A percentile compares a stretch with the other conserved stretches of the same genome.
Evolutionary conservation across 2,113 vertebrate species (phyloP).

Genomic region (Anser brachyrhynchus): DNA sequence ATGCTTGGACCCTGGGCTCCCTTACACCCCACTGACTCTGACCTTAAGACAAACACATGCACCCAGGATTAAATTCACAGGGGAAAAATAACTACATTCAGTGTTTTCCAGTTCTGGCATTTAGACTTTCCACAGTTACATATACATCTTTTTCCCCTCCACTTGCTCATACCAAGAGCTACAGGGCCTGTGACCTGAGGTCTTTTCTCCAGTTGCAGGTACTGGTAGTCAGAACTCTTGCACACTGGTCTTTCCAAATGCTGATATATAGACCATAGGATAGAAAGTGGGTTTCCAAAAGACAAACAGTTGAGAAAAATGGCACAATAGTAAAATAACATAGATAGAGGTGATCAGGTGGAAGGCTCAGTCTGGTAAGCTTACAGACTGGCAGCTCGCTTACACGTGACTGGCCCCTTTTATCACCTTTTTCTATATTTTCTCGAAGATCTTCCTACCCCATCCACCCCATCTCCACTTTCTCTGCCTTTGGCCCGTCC

Average conservation of each 20-base stretch:
- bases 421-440: not conserved
- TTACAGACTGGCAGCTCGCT: not conserved
- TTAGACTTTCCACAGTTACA: fast-evolving
- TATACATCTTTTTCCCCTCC: not conserved
- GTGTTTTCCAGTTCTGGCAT: not conserved
- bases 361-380: not conserved
- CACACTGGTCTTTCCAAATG: fast-evolving
- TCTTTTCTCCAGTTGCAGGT: not conserved
- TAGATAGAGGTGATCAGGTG: not conserved
- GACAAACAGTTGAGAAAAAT: not conserved
- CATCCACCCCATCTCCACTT: not conserved
- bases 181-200: not conserved
- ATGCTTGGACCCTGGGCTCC: not conserved
- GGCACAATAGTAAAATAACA: not conserved
- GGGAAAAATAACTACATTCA: not conserved
- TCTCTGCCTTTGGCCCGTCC: not conserved
- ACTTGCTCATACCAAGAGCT: not conserved
- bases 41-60: not conserved
- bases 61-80: not conserved
- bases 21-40: fast-evolving
- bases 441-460: not conserved
- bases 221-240: not conserved
- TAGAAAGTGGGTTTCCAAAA: not conserved
- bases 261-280: too few relatives aligned
- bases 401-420: fast-evolving